Evolutionary conservation across 2,888 invertebrate genomes (phyloP).

Genomic region (Lasioglossum villosulum): DNA sequence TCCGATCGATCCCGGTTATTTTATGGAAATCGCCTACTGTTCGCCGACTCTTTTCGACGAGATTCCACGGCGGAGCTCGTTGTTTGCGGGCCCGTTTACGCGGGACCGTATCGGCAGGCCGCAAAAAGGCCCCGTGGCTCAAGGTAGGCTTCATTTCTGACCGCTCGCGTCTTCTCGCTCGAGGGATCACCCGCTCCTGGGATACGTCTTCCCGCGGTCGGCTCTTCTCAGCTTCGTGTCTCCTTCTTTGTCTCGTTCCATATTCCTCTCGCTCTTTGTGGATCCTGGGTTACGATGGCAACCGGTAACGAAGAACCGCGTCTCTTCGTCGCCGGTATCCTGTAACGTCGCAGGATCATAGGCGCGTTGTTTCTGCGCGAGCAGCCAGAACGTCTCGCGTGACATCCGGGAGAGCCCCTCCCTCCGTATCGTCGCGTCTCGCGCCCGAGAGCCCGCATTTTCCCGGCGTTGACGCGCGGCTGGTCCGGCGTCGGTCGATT

Average conservation of each 20-base stretch:
- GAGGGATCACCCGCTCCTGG: constrained; percentile 63
- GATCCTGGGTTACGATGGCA: constrained; percentile 56
- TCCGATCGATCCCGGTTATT: not conserved
- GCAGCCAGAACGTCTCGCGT: constrained; percentile 61
- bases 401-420: constrained; percentile 59
- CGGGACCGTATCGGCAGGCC: constrained; percentile 40
- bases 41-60: not conserved
- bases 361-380: constrained; percentile 57
- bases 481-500: constrained; percentile 13
- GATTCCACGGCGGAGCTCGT: constrained; percentile 28
- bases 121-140: constrained; percentile 63
- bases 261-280: not conserved
- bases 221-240: not conserved
- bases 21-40: not conserved
- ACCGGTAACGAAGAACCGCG: constrained; percentile 57
- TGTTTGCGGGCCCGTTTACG: constrained; percentile 21
- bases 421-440: not conserved
- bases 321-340: constrained; percentile 14
- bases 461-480: constrained; percentile 3
- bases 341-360: constrained; percentile 57
- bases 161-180: constrained; percentile 42
- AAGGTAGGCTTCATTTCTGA: constrained; percentile 74
- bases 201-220: constrained; percentile 24
- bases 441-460: not conserved
- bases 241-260: not conserved